phyloP scores from a whole-genome alignment of 2,888 invertebrate genomes.

The Archips crataeganus region DNA sequence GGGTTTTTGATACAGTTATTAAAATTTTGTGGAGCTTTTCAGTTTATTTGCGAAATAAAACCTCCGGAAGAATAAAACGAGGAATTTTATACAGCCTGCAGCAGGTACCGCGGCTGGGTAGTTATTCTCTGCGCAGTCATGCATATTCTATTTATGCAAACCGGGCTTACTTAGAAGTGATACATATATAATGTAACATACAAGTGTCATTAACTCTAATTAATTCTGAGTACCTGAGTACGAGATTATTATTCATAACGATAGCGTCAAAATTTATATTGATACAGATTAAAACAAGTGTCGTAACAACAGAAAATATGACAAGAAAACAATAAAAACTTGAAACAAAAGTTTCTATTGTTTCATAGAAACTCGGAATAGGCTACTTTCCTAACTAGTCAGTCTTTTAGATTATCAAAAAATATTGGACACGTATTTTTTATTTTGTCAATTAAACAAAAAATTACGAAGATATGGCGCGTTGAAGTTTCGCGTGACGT shows the following conservation, averaged over 20 bases:
- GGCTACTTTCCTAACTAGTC: too few species aligned
- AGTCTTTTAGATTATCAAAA: too few species aligned
- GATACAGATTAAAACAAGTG: too few species aligned
- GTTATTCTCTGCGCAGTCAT: constrained; percentile 21
- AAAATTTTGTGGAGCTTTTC: constrained; percentile 17
- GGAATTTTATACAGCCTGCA: constrained; percentile 11
- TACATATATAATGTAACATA: constrained; percentile 17
- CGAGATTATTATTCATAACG: not conserved
- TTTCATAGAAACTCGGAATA: too few species aligned
- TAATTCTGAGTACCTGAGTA: constrained; percentile 11
- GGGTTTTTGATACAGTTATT: constrained; percentile 56
- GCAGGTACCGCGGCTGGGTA: not conserved
- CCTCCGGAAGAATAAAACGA: not conserved
- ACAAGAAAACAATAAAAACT: too few species aligned
- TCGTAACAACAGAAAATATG: too few species aligned
- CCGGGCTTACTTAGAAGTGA: constrained; percentile 23
- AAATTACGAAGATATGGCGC: too few species aligned
- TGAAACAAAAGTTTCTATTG: too few species aligned
- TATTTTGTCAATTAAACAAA: too few species aligned
- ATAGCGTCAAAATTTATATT: not conserved
- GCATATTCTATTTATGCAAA: constrained; percentile 40
- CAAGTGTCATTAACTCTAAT: constrained; percentile 21
- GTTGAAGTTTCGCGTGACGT: too few species aligned
- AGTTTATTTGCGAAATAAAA: not conserved
- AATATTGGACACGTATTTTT: too few species aligned